Evolutionary conservation across 2,888 invertebrate species (phyloP).

Genomic region (Neoascia interrupta): DNA sequence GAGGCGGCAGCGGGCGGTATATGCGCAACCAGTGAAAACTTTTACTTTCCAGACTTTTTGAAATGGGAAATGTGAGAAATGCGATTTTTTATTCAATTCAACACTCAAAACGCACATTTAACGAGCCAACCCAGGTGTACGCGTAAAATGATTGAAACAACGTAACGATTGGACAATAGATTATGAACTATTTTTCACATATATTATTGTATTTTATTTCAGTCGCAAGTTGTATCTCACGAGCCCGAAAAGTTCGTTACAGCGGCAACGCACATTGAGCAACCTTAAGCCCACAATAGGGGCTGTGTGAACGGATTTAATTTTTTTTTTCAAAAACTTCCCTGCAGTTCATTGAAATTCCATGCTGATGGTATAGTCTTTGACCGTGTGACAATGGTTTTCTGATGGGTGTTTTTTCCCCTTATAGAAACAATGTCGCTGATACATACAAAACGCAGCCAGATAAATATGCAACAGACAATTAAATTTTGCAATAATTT

Average conservation of each 20-base stretch:
- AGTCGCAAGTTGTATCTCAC: slow-evolving; percentile 13
- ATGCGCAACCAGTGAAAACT: slow-evolving; percentile 35
- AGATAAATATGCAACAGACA: slow-evolving; percentile 56
- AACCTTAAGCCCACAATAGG: slow-evolving; percentile 31
- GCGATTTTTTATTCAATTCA: not conserved
- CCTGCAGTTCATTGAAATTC: slow-evolving; percentile 39
- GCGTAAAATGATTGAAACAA: slow-evolving; percentile 39
- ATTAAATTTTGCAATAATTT: slow-evolving; percentile 56
- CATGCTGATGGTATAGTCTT: slow-evolving; percentile 21
- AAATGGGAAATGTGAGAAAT: slow-evolving; percentile 26
- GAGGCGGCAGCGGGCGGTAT: not conserved
- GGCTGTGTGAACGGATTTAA: slow-evolving; percentile 38
- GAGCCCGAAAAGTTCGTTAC: not conserved
- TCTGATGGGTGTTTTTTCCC: not conserved
- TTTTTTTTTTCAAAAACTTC: not conserved
- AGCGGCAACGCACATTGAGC: slow-evolving; percentile 12
- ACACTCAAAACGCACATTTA: slow-evolving; percentile 46
- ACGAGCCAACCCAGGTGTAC: slow-evolving; percentile 20
- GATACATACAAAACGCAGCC: slow-evolving; percentile 1
- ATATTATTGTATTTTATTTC: slow-evolving; percentile 8
- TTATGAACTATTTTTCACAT: slow-evolving; percentile 38
- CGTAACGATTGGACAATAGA: slow-evolving; percentile 14
- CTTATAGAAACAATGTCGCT: slow-evolving; percentile 10
- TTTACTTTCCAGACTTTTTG: slow-evolving; percentile 52
- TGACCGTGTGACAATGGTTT: slow-evolving; percentile 46